Evolutionary conservation across 2,888 invertebrate species (phyloP), one percentile per base, ranked within the genome.

Genomic region (Erebia epiphron): DNA sequence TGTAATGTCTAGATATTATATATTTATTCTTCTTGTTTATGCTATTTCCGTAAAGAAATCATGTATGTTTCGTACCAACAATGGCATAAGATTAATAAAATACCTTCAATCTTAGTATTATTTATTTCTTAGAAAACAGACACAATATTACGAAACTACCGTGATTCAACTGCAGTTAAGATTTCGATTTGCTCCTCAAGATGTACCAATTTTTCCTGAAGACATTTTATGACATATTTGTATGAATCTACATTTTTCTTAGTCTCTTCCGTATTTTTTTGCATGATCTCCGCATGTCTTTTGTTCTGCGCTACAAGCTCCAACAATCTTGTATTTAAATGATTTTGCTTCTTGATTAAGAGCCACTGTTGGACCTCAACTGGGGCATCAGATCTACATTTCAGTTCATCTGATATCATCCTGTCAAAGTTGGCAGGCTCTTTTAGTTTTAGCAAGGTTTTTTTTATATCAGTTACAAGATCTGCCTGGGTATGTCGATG

Each of bases 171-270:
- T 73, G 90, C 83, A 73, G 91, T 88, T 68, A 92, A 77, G 70
- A 92, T 92, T 80, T 92, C 91, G 75, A 92, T 87, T 79, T 92
- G 92, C 78, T 92, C 92, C 72, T 92, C 92, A 69, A 90, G 82
- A 43, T 91, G 89, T 8, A 91, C 86, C 76, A 91, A 88, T 78
- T 92, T 92, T 73, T 92, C 92, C 78, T 92, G 92, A 49, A 92
- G 82, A 75, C 90, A 88, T 79, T 92, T 92, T 0, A 90, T 86
- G 75, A 91, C 83, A 76, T 92, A 92, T 75, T 90, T 92, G 54
- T 88, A 80, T 14, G 86, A 86, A 58, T 92, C 89, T 50, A 87
- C 79, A 74, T 79, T 86, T 69, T 87, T 72, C 67, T 78, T 86
- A 1, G 79, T 75, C 35, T 88, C 84, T 13, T 89, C 85, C 69